Evolutionary conservation across 2,888 invertebrate species (phyloP), one percentile per base, ranked within the genome.

Genomic region (Eulithis testata): DNA sequence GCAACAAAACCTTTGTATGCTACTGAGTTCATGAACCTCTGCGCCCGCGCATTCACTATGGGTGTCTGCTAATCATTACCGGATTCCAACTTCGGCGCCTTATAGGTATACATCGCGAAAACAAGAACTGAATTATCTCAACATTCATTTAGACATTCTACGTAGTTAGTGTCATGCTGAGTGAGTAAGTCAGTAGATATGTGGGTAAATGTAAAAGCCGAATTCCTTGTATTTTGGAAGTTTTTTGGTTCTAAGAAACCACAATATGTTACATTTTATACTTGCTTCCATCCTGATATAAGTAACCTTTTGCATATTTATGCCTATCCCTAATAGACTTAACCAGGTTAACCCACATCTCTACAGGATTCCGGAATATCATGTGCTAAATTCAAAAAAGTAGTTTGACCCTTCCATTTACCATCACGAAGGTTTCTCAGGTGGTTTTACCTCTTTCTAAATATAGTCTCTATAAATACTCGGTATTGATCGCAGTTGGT

Each of bases 31-130:
- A 62, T 62, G 62, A 62, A 76, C 80, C 76, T 60, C 36, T 68
- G 75, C 77, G 78, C 76, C 45, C 68, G 78, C 78, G 74, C 76
- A 66, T 21, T 7, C 54, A 36, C 60, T 45, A 88, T 88, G 78
- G 90, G 89, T 80, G 84, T 76, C 64, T 61, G 76, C 74, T 87
- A 85, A 86, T 84, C 79, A 81, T 80, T 86, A 76, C 88, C 89
- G 90, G 88, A 89, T 89, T 88, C 89, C 84, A 75, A 73, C 75
- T 61, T 60, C 63, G 61, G 70, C 74, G 74, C 73, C 73, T 36
- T 54, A 40, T n/a, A n/a, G n/a, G n/a, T n/a, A n/a, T 11, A 21
- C 53, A 43, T 54, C 43, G 54, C 49, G 31, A 63, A 63, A 47
- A 58, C 31, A 53, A 12, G 43, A 31, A 44, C 44, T 40, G 6